phyloP scores from a whole-genome alignment of 2,888 invertebrate genomes.

The Pantelozetes paolii region DNA sequence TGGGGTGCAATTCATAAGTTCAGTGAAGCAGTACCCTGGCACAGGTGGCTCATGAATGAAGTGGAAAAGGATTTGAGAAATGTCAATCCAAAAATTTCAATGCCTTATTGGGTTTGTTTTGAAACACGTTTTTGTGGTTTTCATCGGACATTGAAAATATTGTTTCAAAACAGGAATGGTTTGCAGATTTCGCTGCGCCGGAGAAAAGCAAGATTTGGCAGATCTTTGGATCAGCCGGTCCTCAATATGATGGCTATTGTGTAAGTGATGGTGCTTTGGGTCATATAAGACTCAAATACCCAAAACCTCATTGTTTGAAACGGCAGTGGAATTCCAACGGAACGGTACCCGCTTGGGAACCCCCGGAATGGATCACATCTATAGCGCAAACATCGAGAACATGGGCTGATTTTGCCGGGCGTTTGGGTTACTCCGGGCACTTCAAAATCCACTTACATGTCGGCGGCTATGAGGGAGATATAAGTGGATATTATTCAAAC shows the following conservation, averaged over 20 bases:
- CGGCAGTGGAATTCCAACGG: constrained; percentile 18
- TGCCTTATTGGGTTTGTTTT: constrained; percentile 8
- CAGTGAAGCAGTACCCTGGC: constrained; percentile 2
- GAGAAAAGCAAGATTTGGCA: constrained; percentile 18
- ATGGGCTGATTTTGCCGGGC: background rate
- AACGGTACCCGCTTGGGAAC: constrained; percentile 19
- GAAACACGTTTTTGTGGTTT: background rate
- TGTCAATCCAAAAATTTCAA: background rate
- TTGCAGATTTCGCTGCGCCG: background rate
- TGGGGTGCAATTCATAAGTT: constrained; percentile 14
- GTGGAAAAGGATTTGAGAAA: background rate
- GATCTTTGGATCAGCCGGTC: background rate
- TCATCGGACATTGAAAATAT: background rate
- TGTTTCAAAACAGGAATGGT: constrained; percentile 1
- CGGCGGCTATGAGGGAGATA: constrained; percentile 11
- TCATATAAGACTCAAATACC: background rate
- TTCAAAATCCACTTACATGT: constrained; percentile 16
- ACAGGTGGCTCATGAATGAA: background rate
- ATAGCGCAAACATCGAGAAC: background rate
- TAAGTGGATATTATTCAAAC: background rate
- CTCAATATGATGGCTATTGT: constrained; percentile 1
- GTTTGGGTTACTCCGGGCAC: background rate
- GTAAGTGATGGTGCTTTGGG: constrained; percentile 11
- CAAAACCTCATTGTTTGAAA: background rate
- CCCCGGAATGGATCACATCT: constrained; percentile 12